phyloP scores from a whole-genome alignment of 2,888 invertebrate species.

The Erebia ligea region DNA sequence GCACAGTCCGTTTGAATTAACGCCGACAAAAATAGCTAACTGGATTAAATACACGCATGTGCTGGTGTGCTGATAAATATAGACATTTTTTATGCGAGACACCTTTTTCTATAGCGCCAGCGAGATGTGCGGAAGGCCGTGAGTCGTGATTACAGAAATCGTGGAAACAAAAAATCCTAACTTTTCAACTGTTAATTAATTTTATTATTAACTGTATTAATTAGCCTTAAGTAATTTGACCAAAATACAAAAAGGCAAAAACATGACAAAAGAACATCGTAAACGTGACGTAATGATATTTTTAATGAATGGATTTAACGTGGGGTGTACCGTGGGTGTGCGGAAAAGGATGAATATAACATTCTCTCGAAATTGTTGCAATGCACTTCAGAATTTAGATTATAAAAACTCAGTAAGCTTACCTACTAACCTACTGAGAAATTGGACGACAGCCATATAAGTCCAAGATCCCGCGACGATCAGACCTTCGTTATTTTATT shows the following conservation, averaged over 20 bases:
- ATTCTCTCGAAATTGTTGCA: no score
- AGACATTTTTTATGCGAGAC: not conserved
- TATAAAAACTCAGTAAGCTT: not conserved
- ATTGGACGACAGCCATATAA: not conserved
- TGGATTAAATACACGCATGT: not conserved
- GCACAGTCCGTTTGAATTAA: not conserved
- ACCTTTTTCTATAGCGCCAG: not conserved
- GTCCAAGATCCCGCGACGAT: no score
- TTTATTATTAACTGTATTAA: no score
- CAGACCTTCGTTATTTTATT: no score
- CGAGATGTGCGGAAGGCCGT: not conserved
- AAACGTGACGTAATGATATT: no score
- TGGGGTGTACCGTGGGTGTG: no score
- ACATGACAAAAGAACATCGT: no score
- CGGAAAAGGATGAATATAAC: no score
- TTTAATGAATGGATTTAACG: no score
- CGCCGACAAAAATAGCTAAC: constrained; percentile 10
- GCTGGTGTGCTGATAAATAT: not conserved
- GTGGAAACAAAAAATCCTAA: not conserved
- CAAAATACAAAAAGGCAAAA: no score
- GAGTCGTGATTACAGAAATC: not conserved
- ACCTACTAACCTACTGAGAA: not conserved
- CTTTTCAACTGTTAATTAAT: not conserved
- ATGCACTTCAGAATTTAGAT: no score
- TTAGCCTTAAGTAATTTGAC: no score